Conservation (phyloP, 2,888 invertebrate genomes). For the Cabera pusaria region DNA sequence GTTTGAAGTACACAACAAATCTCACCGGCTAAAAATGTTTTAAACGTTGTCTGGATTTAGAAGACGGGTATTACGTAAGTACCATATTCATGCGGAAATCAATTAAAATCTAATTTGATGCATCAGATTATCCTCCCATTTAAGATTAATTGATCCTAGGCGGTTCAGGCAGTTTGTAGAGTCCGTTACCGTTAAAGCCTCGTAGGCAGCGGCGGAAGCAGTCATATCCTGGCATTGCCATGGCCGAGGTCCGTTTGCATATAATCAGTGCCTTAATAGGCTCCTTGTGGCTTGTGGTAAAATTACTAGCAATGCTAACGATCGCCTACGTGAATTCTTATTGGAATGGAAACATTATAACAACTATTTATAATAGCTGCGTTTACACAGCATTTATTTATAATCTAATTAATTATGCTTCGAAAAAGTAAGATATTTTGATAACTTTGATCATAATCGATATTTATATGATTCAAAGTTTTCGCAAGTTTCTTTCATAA, state of each 20-base stretch:
- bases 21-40: too few relatives aligned
- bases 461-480: too few relatives aligned
- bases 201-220: constrained; percentile 64
- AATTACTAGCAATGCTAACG: constrained; percentile 30
- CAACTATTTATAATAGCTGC: too few relatives aligned
- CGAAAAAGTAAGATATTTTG: too few relatives aligned
- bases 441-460: too few relatives aligned
- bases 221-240: constrained; percentile 68
- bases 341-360: constrained; percentile 7
- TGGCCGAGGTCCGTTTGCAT: constrained; percentile 47
- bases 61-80: too few relatives aligned
- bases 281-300: constrained; percentile 38
- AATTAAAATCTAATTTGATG: neutral
- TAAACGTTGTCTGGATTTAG: too few relatives aligned
- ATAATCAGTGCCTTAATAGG: constrained; percentile 52
- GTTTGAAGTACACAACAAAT: too few relatives aligned
- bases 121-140: neutral
- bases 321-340: constrained; percentile 13
- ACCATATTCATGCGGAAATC: constrained; percentile 1
- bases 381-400: too few relatives aligned
- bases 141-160: constrained; percentile 6
- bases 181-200: constrained; percentile 59
- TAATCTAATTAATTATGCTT: too few relatives aligned
- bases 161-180: constrained; percentile 13
- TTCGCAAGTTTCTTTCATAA: too few relatives aligned